Evolutionary conservation across 2,113 vertebrate genomes (phyloP), one percentile per base, ranked within the genome.

Genomic region (Tyto alba): DNA sequence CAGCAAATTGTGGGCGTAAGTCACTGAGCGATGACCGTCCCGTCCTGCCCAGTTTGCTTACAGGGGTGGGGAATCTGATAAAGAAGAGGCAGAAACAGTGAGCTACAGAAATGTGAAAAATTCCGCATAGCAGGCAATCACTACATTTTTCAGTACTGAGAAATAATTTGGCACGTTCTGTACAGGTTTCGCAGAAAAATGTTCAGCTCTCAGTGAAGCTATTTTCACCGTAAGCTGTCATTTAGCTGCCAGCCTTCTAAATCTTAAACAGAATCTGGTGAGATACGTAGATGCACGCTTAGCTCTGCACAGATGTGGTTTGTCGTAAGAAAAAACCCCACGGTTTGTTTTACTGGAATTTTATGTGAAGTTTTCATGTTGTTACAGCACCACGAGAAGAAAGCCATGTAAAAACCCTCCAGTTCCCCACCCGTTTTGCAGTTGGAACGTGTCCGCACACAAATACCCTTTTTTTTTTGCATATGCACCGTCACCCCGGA

Each of bases 1-100:
- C 40, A 36, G 32, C 5, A 1, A 45, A 6, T 25, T 13, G 45
- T 55, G 41, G 9, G 23, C 13, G 0, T 11, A 1, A 41, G 43
- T 26, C 23, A 7, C 5, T 3, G 40, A 47, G 63, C 2, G 1
- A 15, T 10, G 76, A 6, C 71, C 29, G 4, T 27, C 69, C 52
- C 7, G 36, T 25, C 64, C 72, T 63, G n/a, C n/a, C n/a, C 72
- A 1, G 4, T 11, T 43, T 52, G 59, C 64, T 40, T 41, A 2
- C 43, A 22, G 15, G 26, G 63, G 41, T 76, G 47, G 16, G 38
- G 40, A 41, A 9, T 32, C 21, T 64, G 63, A 16, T 32, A 29
- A 15, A 72, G 79, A 27, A n/a, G 62, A 75, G 38, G 68, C 43
- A 64, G 74, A 29, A 71, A 6, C 14, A 22, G 12, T 2, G 14